phyloP scores from a whole-genome alignment of 2,888 invertebrate species.

The Watsonalla binaria region DNA sequence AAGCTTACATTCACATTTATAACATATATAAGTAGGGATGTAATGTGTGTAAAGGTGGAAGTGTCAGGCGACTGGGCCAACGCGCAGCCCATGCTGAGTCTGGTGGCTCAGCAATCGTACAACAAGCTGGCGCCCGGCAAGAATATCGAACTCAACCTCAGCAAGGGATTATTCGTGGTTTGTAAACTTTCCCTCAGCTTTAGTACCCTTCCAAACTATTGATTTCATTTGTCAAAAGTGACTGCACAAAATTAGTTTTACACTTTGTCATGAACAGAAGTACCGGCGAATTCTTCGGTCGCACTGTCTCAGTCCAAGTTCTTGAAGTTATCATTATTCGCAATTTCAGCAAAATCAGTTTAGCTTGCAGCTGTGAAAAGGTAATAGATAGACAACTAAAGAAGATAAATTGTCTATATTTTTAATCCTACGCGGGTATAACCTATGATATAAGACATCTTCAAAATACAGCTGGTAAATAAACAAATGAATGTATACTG shows the following conservation, averaged over 20 bases:
- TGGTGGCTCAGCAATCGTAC: constrained; percentile 89
- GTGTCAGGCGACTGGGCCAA: constrained; percentile 67
- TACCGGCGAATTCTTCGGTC: no score
- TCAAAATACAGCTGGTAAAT: no score
- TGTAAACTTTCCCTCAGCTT: constrained; percentile 40
- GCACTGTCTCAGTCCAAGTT: neutral
- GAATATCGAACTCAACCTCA: constrained; percentile 82
- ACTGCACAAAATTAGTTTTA: no score
- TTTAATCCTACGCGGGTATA: no score
- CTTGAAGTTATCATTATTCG: neutral
- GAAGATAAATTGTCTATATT: no score
- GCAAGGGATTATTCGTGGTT: constrained; percentile 92
- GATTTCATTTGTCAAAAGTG: neutral
- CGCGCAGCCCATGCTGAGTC: constrained; percentile 82
- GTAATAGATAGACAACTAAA: no score
- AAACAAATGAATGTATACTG: no score
- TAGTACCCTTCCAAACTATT: neutral
- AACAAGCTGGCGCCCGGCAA: constrained; percentile 78
- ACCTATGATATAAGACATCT: no score
- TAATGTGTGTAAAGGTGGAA: constrained; percentile 47
- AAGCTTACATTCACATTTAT: no score
- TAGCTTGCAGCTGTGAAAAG: no score
- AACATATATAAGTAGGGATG: no score
- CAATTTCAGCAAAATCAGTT: neutral
- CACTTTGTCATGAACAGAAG: no score